These are phyloP conservation scores for Diogma glabrata DNA, from an alignment of 2,888 invertebrate species.

Conservation along the genomic window DNA sequence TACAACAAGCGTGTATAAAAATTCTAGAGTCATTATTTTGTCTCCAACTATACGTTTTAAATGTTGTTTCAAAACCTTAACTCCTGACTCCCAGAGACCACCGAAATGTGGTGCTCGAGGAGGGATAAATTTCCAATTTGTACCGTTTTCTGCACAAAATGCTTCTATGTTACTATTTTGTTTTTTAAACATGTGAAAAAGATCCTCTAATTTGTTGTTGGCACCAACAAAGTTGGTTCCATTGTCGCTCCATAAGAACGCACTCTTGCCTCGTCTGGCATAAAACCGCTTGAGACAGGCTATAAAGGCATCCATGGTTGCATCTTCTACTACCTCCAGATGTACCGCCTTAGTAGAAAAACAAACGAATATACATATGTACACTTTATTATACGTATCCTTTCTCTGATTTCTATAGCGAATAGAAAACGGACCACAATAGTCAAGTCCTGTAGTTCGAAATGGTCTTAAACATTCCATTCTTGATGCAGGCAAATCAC, in stretches of 20 bases:
- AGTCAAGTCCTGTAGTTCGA: too few species aligned
- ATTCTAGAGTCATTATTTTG: not conserved
- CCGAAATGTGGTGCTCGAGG: not conserved
- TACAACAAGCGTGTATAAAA: not conserved
- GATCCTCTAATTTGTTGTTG: not conserved
- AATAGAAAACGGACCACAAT: not conserved
- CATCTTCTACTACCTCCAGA: not conserved
- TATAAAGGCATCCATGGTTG: too few species aligned
- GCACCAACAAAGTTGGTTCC: too few species aligned
- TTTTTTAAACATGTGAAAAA: not conserved
- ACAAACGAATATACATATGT: too few species aligned
- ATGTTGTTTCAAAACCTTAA: too few species aligned
- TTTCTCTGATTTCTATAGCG: not conserved
- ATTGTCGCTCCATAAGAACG: too few species aligned
- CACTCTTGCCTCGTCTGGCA: too few species aligned
- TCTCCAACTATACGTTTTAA: too few species aligned
- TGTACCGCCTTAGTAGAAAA: too few species aligned
- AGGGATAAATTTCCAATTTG: not conserved
- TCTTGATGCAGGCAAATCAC: too few species aligned
- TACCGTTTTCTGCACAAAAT: not conserved
- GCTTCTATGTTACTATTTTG: not conserved
- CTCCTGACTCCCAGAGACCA: too few species aligned
- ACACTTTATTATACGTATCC: not conserved
- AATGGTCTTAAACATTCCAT: too few species aligned
- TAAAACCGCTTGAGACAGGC: not conserved